Conservation (phyloP, 2,888 invertebrate genomes). For the Macrophya annulata region DNA sequence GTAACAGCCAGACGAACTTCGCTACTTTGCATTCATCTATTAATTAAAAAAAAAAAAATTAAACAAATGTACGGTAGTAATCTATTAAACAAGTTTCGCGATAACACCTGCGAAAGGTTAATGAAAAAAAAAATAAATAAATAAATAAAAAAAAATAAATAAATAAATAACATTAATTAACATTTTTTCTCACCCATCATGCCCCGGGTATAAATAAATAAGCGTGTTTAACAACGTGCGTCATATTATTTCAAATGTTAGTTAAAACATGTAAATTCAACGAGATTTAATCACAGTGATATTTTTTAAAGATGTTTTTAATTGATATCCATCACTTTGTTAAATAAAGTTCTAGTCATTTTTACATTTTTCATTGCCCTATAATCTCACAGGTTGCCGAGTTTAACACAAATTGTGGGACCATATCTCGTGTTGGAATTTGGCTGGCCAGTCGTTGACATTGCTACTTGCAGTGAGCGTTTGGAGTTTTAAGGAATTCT, state of each 20-base stretch:
- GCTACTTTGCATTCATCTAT: neutral
- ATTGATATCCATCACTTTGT: neutral
- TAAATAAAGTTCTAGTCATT: neutral
- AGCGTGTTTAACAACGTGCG: conserved; percentile 18
- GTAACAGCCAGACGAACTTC: conserved; percentile 24
- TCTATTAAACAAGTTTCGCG: conserved; percentile 32
- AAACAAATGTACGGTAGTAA: conserved; percentile 25
- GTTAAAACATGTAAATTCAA: conserved; percentile 17
- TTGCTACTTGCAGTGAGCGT: conserved; percentile 13
- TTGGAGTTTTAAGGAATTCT: neutral
- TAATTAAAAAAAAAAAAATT: neutral
- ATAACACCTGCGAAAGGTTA: conserved; percentile 23
- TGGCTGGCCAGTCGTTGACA: conserved; percentile 23
- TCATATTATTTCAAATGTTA: conserved; percentile 34
- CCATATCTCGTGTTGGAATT: neutral
- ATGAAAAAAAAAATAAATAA: conserved; percentile 13
- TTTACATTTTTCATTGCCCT: neutral
- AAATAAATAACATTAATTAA: neutral
- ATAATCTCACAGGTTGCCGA: neutral
- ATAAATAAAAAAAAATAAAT: neutral
- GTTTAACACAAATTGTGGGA: neutral
- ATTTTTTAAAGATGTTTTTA: neutral
- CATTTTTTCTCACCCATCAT: neutral
- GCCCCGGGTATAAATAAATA: neutral
- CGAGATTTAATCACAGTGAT: neutral